Evolutionary conservation across 2,113 vertebrate genomes (phyloP).

Genomic region (Sander vitreus): DNA sequence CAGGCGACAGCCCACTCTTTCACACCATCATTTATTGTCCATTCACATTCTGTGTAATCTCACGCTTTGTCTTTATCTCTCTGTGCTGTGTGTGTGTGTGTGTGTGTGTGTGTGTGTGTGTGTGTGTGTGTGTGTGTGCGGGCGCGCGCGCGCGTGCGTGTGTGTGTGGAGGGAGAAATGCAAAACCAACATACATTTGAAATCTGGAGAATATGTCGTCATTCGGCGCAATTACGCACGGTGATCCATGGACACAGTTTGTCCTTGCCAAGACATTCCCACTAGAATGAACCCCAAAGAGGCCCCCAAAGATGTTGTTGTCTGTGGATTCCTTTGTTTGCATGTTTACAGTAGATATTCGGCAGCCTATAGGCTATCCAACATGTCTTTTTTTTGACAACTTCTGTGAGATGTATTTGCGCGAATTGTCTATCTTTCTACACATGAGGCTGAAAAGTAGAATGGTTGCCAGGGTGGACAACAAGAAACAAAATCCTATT

Average conservation of each 20-base stretch:
- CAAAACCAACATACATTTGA: background rate
- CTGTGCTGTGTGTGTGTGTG: background rate
- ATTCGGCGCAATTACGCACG: constrained; percentile 57
- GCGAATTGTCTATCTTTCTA: constrained; percentile 14
- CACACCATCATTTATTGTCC: background rate
- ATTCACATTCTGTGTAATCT: background rate
- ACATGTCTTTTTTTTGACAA: constrained; percentile 46
- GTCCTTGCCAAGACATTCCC: background rate
- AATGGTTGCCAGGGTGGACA: background rate
- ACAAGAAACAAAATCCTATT: background rate
- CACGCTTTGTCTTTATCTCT: background rate
- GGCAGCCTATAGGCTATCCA: background rate
- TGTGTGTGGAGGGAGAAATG: background rate
- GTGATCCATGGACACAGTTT: background rate
- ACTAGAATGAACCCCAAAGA: background rate
- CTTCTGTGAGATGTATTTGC: constrained; percentile 23
- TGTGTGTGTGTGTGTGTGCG: background rate
- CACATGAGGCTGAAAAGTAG: background rate
- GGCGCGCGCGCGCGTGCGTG: background rate
- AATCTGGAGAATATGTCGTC: background rate
- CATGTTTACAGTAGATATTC: background rate
- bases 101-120: background rate
- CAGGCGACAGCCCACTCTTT: background rate
- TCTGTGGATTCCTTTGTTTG: background rate
- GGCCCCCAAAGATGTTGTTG: background rate